phyloP scores from a whole-genome alignment of 2,888 invertebrate species.

The Trissoscelio sp. region DNA sequence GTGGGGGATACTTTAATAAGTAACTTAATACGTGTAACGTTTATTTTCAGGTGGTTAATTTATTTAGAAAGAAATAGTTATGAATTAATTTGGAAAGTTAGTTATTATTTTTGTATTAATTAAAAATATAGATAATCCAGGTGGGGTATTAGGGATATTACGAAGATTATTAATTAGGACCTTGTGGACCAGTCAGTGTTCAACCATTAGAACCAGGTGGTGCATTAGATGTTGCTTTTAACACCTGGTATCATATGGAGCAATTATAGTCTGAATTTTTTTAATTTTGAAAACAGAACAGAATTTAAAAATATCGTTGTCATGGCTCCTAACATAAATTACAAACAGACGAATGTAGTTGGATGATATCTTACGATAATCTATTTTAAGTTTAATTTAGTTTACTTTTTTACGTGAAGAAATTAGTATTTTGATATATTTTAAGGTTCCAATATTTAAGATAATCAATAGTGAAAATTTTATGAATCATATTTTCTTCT shows the following conservation, averaged over 20 bases:
- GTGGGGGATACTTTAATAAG: slow-evolving; percentile 30
- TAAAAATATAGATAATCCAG: slow-evolving; percentile 10
- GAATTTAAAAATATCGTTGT: too few species aligned
- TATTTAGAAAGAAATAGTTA: neutral
- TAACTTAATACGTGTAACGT: slow-evolving; percentile 50
- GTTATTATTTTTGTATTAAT: too few species aligned
- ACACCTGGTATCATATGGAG: slow-evolving; percentile 37
- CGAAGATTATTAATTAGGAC: slow-evolving; percentile 30
- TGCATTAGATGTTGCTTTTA: slow-evolving; percentile 44
- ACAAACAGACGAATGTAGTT: too few species aligned
- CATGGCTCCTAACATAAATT: too few species aligned
- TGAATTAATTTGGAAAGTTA: too few species aligned
- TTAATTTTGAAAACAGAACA: neutral
- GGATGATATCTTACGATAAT: too few species aligned
- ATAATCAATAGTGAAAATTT: too few species aligned
- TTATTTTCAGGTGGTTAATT: slow-evolving; percentile 1
- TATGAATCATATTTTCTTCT: too few species aligned
- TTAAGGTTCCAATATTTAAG: too few species aligned
- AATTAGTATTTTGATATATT: too few species aligned
- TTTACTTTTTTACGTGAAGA: too few species aligned
- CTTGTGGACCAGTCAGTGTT: slow-evolving; percentile 34
- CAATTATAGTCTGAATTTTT: neutral
- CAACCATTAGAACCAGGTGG: slow-evolving; percentile 48
- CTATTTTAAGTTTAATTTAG: too few species aligned
- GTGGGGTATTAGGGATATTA: slow-evolving; percentile 36